Evolutionary conservation across 2,113 vertebrate genomes (phyloP).

Genomic region (Indri indri): DNA sequence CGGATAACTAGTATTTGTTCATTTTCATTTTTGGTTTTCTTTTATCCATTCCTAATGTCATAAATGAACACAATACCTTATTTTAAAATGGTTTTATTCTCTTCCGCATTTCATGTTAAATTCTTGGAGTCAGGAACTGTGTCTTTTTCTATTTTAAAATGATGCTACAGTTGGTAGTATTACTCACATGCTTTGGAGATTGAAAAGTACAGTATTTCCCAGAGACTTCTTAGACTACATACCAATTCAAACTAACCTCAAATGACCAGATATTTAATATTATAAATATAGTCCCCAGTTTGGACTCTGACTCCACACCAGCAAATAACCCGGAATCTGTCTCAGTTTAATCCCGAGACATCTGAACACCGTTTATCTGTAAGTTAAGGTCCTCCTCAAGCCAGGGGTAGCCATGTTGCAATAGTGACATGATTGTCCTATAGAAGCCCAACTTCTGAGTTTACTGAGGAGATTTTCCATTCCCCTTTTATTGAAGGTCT

Average conservation of each 20-base stretch:
- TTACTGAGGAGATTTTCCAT: neutral
- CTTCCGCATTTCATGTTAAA: neutral
- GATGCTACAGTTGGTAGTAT: neutral
- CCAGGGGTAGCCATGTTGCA: neutral
- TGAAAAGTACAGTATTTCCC: neutral
- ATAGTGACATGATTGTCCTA: neutral
- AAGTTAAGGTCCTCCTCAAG: neutral
- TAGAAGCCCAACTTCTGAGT: neutral
- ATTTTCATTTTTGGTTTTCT: neutral
- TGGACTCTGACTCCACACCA: neutral
- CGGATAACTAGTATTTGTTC: neutral
- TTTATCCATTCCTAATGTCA: neutral
- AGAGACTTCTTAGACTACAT: neutral
- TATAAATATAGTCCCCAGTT: neutral
- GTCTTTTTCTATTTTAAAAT: neutral
- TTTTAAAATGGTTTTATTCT: neutral
- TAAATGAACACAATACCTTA: neutral
- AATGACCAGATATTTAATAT: neutral
- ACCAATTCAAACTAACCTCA: neutral
- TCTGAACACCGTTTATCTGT: neutral
- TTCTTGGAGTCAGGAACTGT: neutral
- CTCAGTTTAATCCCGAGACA: neutral
- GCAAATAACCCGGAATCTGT: neutral
- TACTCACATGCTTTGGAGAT: neutral
- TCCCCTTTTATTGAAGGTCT: neutral